Conservation (phyloP, 2,113 vertebrate species). For the Sorex fumeus region DNA sequence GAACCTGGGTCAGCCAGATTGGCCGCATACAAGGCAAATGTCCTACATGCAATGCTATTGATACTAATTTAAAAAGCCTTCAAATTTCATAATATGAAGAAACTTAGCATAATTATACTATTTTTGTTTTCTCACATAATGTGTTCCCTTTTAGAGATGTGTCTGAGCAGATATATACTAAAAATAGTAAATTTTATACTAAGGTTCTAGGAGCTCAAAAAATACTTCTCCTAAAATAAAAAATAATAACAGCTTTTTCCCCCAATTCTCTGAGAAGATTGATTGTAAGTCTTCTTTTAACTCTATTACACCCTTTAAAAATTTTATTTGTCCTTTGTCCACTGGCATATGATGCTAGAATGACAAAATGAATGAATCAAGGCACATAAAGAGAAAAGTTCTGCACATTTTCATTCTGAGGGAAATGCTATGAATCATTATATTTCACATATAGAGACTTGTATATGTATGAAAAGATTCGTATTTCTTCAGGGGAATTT, state of each 20-base stretch:
- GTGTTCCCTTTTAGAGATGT: slow-evolving; percentile 83
- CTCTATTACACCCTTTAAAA: neutral
- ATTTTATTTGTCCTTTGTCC: slow-evolving; percentile 44
- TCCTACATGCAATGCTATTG: too few relatives aligned
- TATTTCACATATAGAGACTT: neutral
- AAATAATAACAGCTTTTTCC: slow-evolving; percentile 62
- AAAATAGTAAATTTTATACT: slow-evolving; percentile 76
- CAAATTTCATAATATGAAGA: slow-evolving; percentile 78
- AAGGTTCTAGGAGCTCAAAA: slow-evolving; percentile 45
- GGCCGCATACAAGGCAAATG: too few relatives aligned
- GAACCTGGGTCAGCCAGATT: too few relatives aligned
- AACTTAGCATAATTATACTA: slow-evolving; percentile 79
- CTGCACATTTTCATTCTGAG: slow-evolving; percentile 10
- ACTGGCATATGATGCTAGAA: neutral
- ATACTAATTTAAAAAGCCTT: slow-evolving; percentile 83
- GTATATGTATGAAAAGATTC: neutral
- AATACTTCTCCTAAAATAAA: slow-evolving; percentile 70
- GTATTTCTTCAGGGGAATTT: slow-evolving; percentile 20
- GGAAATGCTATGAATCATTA: neutral
- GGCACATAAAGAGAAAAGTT: neutral
- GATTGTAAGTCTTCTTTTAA: slow-evolving; percentile 16
- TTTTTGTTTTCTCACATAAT: slow-evolving; percentile 71
- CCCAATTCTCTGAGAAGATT: slow-evolving; percentile 53
- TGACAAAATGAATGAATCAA: slow-evolving; percentile 52
- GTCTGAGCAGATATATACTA: slow-evolving; percentile 81